Base-by-base conservation (phyloP, 1,140 invertebrate species). In the Trinorchestia longiramus region DNA sequence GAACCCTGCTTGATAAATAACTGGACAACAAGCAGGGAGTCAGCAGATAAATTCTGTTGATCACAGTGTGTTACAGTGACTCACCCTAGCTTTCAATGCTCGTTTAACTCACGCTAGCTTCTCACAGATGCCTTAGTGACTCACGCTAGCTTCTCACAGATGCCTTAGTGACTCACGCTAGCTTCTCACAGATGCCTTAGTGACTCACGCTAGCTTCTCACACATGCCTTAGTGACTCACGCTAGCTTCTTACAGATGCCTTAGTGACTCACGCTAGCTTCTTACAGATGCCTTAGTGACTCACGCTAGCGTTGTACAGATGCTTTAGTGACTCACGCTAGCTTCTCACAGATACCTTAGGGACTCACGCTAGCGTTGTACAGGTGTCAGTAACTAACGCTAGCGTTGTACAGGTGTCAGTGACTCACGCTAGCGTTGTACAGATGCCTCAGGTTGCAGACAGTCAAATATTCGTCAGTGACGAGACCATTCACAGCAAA, bases 401-500 rank as follows among this genome's bases (percentile, higher is more conserved):
- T 41, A 42, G 88, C 88, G 88, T 90, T 43, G 43, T 15, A 90
- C 41, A 90, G 88, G 6, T 11, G 88, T 41, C 88, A 90, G 11
- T 42, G 92, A 96, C 96, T 96, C 91, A 97, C 96, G 15, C 96
- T 95, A 62, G 96, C 96, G 95, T 97, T 97, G 96, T 97, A 97
- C 15, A 98, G 97, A 41, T 97, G 96, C 19, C 97, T 96, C 0
- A 97, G 97, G 57, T 97, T 96, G 43, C 96, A 96, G 28, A 97
- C 97, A 0, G 97, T 97, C 3, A 97, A 96, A 96, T 97, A 97
- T 87, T 97, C 97, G 95, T 97, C 97, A 53, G 97, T 97, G 95
- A 97, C 97, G 57, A 98, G 97, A 23, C 97, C 97, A 96, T 97
- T 97, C 87, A 97, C 97, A 40, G 97, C 95, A 94, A 97, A 97